These are phyloP conservation scores for Xenopus borealis DNA, from an alignment of 2,113 vertebrate genomes.

Conservation along the genomic window DNA sequence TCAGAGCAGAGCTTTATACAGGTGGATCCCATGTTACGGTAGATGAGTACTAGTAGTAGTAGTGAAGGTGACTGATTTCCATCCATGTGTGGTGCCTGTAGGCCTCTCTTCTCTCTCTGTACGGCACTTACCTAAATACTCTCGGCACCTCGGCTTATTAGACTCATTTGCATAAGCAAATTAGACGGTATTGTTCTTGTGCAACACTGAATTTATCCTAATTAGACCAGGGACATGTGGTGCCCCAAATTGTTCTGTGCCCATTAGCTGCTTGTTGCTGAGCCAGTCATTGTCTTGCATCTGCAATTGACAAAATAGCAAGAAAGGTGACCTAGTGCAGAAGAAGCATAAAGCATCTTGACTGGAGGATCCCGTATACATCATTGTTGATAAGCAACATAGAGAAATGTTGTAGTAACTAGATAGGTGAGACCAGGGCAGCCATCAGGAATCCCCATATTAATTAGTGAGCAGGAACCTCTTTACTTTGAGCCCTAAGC, in stretches of 20 bases:
- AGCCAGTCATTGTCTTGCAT: neutral
- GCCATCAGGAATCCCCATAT: no score
- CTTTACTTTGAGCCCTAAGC: no score
- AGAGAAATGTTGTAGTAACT: no score
- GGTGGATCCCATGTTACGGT: no score
- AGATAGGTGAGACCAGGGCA: no score
- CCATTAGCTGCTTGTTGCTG: conserved; percentile 10
- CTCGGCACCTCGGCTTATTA: neutral
- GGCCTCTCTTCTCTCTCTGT: neutral
- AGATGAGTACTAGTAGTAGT: neutral
- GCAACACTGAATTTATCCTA: conserved; percentile 48
- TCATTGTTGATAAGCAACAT: no score
- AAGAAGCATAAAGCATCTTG: no score
- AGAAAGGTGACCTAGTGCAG: no score
- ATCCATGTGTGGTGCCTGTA: conserved; percentile 5
- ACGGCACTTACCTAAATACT: neutral
- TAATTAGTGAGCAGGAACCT: no score
- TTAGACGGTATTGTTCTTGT: conserved; percentile 42
- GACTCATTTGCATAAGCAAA: conserved; percentile 34
- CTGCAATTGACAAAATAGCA: no score
- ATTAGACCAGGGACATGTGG: conserved; percentile 47
- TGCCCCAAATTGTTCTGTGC: conserved; percentile 51
- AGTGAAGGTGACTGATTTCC: conserved; percentile 38
- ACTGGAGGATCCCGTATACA: no score
- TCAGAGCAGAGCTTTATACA: no score